These are phyloP conservation scores for Esox niger DNA, from an alignment of 2,113 vertebrate species.

Conservation along the genomic window DNA sequence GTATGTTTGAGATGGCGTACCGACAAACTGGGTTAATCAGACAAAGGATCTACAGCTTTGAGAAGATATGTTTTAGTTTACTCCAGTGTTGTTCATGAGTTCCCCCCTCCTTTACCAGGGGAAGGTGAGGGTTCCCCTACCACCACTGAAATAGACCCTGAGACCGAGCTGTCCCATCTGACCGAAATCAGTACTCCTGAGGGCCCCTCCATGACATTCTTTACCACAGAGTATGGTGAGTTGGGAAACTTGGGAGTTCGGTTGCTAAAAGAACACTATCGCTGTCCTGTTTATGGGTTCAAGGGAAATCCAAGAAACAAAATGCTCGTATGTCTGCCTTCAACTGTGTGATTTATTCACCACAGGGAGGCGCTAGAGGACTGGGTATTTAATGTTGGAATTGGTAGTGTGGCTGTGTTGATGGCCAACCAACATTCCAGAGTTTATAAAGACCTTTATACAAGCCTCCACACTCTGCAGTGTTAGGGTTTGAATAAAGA, in stretches of 20 bases:
- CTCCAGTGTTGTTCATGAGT: not conserved
- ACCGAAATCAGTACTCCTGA: not conserved
- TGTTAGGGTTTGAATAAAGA: not conserved
- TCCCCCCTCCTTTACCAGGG: not conserved
- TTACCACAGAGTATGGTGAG: constrained; percentile 60
- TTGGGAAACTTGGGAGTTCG: constrained; percentile 1
- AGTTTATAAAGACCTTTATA: constrained; percentile 8
- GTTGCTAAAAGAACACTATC: not conserved
- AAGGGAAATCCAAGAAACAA: not conserved
- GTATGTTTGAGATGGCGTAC: no score
- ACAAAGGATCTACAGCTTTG: no score
- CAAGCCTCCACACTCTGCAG: not conserved
- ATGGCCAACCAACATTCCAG: constrained; percentile 2
- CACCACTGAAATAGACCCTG: not conserved
- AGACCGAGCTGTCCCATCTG: not conserved
- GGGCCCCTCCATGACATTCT: constrained; percentile 1
- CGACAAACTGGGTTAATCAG: no score
- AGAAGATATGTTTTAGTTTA: not conserved
- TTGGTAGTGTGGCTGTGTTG: not conserved
- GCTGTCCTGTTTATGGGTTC: not conserved
- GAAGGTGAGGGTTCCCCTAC: not conserved
- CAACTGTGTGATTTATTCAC: not conserved
- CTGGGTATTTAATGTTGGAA: not conserved
- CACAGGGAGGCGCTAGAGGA: constrained; percentile 56
- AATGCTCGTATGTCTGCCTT: no score